These are phyloP conservation scores for Bradypodion pumilum DNA, from an alignment of 2,797 vertebrate genomes.

Conservation along the genomic window DNA sequence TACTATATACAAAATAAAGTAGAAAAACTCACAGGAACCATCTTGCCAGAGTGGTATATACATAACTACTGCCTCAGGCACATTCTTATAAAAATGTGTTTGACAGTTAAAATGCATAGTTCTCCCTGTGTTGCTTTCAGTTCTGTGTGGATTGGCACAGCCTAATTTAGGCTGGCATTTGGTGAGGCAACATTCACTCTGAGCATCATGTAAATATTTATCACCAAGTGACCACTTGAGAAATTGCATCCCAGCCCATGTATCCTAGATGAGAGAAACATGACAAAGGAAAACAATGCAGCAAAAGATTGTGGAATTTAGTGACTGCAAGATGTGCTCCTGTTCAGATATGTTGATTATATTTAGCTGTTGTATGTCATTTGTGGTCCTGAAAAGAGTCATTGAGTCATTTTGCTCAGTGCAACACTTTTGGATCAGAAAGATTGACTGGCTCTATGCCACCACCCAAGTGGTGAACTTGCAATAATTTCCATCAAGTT, in stretches of 20 bases:
- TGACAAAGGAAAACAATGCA: too few relatives aligned
- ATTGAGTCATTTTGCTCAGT: too few relatives aligned
- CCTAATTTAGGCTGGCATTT: slow-evolving; percentile 23
- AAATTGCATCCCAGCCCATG: slow-evolving; percentile 24
- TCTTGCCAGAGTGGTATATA: background rate
- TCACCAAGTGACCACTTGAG: slow-evolving; percentile 33
- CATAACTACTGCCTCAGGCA: slow-evolving; percentile 23
- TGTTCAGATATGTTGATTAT: background rate
- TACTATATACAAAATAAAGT: background rate
- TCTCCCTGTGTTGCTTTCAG: slow-evolving; percentile 29
- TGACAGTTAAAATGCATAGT: slow-evolving; percentile 17
- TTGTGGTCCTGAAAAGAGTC: too few relatives aligned
- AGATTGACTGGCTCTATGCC: too few relatives aligned
- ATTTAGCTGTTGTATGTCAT: too few relatives aligned
- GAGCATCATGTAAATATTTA: slow-evolving; percentile 9
- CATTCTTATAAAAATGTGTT: slow-evolving; percentile 42
- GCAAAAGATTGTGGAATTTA: background rate
- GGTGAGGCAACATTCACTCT: slow-evolving; percentile 18
- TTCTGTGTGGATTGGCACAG: slow-evolving; percentile 14
- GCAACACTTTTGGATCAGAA: too few relatives aligned
- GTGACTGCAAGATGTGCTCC: slow-evolving; percentile 6
- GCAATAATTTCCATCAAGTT: too few relatives aligned
- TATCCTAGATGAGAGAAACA: slow-evolving; percentile 3
- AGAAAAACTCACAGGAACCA: background rate
- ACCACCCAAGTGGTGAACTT: too few relatives aligned